Percentiles rank a stretch among this genome's conserved stretches.
Evolutionary conservation across 2,797 vertebrate species (phyloP).

Genomic region (Adrianichthys oophorus): DNA sequence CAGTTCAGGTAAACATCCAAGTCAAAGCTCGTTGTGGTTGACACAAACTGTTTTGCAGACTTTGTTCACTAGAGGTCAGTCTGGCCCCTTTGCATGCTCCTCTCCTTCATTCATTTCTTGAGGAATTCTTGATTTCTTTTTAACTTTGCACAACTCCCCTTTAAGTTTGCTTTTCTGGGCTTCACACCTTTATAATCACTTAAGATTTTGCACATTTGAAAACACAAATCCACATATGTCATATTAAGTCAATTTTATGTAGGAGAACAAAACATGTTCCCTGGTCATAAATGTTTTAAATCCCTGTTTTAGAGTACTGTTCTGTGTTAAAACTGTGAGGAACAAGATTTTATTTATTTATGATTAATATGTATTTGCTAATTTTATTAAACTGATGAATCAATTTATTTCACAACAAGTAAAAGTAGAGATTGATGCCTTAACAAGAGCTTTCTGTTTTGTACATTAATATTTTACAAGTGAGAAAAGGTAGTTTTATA

Average conservation of each 20-base stretch:
- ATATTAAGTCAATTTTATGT: too few species aligned
- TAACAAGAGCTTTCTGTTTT: too few species aligned
- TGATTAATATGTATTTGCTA: too few species aligned
- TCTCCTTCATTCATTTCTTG: conserved; percentile 50
- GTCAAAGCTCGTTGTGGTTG: conserved; percentile 18
- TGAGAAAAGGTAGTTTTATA: too few species aligned
- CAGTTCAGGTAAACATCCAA: conserved; percentile 24
- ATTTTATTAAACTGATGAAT: not conserved
- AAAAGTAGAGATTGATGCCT: not conserved
- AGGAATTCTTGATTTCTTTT: conserved; percentile 50
- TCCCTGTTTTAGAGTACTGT: not conserved
- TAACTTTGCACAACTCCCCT: conserved; percentile 49
- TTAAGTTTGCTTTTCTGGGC: conserved; percentile 47
- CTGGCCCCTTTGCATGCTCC: conserved; percentile 72
- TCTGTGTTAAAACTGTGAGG: too few species aligned
- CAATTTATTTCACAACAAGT: not conserved
- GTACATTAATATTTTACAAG: too few species aligned
- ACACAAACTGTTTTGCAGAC: conserved; percentile 71
- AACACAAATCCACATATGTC: too few species aligned
- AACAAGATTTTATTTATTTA: too few species aligned
- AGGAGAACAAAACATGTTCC: too few species aligned
- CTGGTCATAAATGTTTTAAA: too few species aligned
- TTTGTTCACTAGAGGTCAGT: conserved; percentile 69
- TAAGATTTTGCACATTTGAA: not conserved
- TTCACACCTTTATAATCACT: conserved; percentile 40